Percentiles rank a stretch among this genome's conserved stretches.
Evolutionary conservation across 2,888 invertebrate genomes (phyloP).

Genomic region (Chelonus formosanus): DNA sequence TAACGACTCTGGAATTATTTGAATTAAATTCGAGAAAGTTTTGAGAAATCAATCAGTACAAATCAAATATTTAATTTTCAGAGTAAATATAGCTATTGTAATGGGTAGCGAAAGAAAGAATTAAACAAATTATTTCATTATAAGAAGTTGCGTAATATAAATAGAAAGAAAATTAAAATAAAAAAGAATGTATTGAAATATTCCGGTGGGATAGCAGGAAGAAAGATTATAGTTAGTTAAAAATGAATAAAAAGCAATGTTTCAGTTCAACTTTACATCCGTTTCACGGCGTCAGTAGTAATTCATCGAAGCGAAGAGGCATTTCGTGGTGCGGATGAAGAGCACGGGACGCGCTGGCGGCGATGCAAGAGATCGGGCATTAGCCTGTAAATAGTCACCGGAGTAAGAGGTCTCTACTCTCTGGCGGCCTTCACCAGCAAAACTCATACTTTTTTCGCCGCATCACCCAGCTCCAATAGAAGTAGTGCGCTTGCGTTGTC

Average conservation of each 20-base stretch:
- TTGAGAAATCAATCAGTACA: too few relatives aligned
- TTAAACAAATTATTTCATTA: too few relatives aligned
- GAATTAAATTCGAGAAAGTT: too few relatives aligned
- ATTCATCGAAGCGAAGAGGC: constrained; percentile 28
- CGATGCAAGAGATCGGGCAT: constrained; percentile 40
- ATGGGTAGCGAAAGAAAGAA: too few relatives aligned
- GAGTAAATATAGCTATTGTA: too few relatives aligned
- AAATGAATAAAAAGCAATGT: constrained; percentile 7
- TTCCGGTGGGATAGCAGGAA: too few relatives aligned
- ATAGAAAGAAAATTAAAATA: too few relatives aligned
- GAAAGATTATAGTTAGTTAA: not conserved
- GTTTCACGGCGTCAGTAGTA: constrained; percentile 23
- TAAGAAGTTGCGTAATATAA: too few relatives aligned
- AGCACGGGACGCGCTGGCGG: constrained; percentile 21
- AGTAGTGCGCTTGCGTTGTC: constrained; percentile 34
- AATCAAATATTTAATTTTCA: too few relatives aligned
- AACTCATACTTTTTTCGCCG: constrained; percentile 4
- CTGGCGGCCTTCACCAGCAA: constrained; percentile 30
- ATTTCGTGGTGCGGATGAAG: constrained; percentile 23
- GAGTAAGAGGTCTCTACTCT: constrained; percentile 35
- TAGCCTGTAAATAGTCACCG: constrained; percentile 40
- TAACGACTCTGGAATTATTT: too few relatives aligned
- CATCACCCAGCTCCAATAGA: constrained; percentile 11
- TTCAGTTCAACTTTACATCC: constrained; percentile 12
- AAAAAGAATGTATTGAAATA: too few relatives aligned